Conservation (phyloP, 2,888 invertebrate species). For the Cataglyphis livida region DNA sequence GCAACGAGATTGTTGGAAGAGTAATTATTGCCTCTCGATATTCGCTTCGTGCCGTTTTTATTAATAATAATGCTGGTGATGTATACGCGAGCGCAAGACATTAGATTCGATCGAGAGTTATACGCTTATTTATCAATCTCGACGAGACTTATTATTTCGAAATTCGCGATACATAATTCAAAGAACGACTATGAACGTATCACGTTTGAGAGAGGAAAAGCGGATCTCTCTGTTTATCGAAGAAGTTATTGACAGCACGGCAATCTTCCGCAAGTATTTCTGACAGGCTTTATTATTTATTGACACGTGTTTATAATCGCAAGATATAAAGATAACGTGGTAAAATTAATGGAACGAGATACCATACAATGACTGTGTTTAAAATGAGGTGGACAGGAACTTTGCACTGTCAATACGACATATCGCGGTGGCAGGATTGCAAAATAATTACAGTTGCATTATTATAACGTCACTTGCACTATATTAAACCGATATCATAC, state of each 20-base stretch:
- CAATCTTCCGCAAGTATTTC: conserved; percentile 37
- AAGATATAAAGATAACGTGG: conserved; percentile 61
- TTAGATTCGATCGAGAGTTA: conserved; percentile 49
- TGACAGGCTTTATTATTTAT: conserved; percentile 64
- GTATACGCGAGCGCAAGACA: conserved; percentile 26
- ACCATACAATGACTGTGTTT: conserved; percentile 66
- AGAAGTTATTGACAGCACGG: conserved; percentile 33
- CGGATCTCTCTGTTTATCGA: conserved; percentile 32
- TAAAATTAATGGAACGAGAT: conserved; percentile 57
- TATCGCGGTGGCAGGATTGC: conserved; percentile 33
- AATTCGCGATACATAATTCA: conserved; percentile 37
- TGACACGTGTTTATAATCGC: conserved; percentile 49
- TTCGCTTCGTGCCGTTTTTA: conserved; percentile 14
- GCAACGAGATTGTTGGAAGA: conserved; percentile 29
- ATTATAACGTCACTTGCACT: conserved; percentile 82
- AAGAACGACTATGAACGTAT: neutral
- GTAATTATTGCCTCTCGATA: conserved; percentile 42
- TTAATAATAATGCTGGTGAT: conserved; percentile 40
- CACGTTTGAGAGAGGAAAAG: conserved; percentile 18
- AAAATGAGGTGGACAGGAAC: conserved; percentile 47
- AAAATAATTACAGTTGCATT: conserved; percentile 82
- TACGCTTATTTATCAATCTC: conserved; percentile 38
- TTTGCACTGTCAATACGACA: conserved; percentile 22
- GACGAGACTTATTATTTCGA: conserved; percentile 41
- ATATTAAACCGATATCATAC: conserved; percentile 78